phyloP scores from a whole-genome alignment of 2,888 invertebrate species.

The Anticlea derivata region DNA sequence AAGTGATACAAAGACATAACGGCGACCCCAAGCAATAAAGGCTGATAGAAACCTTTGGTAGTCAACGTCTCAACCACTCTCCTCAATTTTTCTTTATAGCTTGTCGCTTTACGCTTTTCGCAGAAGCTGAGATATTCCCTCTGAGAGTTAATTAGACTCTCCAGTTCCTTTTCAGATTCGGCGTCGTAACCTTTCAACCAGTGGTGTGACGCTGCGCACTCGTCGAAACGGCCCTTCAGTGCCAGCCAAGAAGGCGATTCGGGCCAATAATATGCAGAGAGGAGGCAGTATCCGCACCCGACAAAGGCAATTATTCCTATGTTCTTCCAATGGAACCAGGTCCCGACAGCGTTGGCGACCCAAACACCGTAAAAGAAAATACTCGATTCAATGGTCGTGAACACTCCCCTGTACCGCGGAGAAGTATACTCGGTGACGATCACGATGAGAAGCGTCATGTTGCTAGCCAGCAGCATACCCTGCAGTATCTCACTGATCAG shows the following conservation, averaged over 20 bases:
- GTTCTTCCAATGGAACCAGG: slow-evolving; percentile 54
- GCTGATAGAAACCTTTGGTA: slow-evolving; percentile 51
- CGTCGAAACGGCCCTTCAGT: slow-evolving; percentile 52
- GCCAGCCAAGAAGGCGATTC: slow-evolving; percentile 61
- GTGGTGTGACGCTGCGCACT: slow-evolving; percentile 48
- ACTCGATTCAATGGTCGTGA: slow-evolving; percentile 55
- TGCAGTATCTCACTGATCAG: slow-evolving; percentile 51
- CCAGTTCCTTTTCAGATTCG: slow-evolving; percentile 48
- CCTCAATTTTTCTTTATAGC: slow-evolving; percentile 34
- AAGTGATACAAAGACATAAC: slow-evolving; percentile 53
- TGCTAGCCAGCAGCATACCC: slow-evolving; percentile 49
- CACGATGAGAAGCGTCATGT: slow-evolving; percentile 50
- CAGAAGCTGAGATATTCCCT: slow-evolving; percentile 39
- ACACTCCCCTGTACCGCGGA: slow-evolving; percentile 54
- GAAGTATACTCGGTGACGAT: slow-evolving; percentile 54
- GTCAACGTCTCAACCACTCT: slow-evolving; percentile 37
- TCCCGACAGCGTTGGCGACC: slow-evolving; percentile 56
- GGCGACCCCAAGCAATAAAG: slow-evolving; percentile 47
- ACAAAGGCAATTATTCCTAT: slow-evolving; percentile 48
- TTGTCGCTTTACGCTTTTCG: slow-evolving; percentile 27
- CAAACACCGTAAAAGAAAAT: slow-evolving; percentile 58
- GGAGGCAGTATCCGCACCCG: slow-evolving; percentile 40
- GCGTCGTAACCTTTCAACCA: slow-evolving; percentile 51
- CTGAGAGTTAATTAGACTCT: slow-evolving; percentile 47
- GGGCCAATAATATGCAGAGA: slow-evolving; percentile 50